These are phyloP conservation scores for Sitta carolinensis DNA, from an alignment of 2,797 vertebrate species.

Conservation along the genomic window DNA sequence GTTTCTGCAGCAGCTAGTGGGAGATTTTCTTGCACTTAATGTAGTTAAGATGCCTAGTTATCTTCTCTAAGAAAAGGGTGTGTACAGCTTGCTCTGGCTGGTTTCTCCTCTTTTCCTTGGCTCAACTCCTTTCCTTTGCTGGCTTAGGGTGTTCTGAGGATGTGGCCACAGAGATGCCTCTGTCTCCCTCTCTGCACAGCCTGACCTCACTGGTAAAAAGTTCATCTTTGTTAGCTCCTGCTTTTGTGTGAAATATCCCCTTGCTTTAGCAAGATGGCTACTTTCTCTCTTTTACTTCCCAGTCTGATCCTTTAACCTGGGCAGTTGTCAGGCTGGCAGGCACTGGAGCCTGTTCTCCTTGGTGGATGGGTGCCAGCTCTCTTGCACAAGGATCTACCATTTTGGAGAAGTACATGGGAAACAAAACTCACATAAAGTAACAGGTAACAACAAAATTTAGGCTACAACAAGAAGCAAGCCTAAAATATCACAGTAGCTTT, in stretches of 20 bases:
- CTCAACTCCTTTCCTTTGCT: background rate
- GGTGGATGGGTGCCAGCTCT: rapidly evolving
- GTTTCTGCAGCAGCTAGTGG: background rate
- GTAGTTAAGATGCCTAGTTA: background rate
- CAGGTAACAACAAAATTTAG: background rate
- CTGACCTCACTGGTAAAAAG: background rate
- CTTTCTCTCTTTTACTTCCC: background rate
- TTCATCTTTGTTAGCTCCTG: background rate
- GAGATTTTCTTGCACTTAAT: background rate
- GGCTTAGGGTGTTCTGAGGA: background rate
- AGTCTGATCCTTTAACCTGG: rapidly evolving
- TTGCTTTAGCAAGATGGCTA: background rate
- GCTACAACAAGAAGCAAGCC: background rate
- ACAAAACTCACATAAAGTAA: background rate
- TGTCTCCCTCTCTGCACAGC: background rate
- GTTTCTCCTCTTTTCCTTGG: background rate
- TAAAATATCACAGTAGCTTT: background rate
- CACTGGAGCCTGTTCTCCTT: rapidly evolving
- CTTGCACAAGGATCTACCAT: background rate
- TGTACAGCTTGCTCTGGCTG: background rate
- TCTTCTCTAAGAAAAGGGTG: background rate
- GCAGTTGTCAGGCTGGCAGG: background rate
- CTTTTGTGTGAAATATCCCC: background rate
- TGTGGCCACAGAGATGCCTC: background rate
- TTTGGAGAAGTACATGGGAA: background rate